Base-by-base conservation (phyloP, 2,113 vertebrate species). In the Litocranius walleri region DNA sequence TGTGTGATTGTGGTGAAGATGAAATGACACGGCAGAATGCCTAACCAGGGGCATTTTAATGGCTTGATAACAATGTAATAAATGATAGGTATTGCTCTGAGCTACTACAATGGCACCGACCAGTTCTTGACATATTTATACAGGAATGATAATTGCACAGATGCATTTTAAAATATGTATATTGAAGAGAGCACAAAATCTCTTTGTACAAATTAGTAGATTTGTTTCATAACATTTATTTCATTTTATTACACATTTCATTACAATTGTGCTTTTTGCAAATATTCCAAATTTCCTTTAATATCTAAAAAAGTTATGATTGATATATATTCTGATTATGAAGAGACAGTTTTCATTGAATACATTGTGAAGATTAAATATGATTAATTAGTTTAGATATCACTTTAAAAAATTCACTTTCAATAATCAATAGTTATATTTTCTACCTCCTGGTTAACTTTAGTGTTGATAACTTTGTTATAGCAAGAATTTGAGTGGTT, bases 101-200 rank as follows among this genome's bases (percentile, higher is more conserved):
- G 33, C 48, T 93, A 17, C 50, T 67, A 13, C 17, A 29, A 12
- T 50, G 27, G 17, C 33, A 43, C 27, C 86, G 57, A 96, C 97
- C 3, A 80, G 16, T 97, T 98, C 50, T 82, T 88, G 23, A 95
- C 84, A 97, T 92, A 43, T 95, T 93, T 71, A 91, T 89, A 96
- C 91, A 95, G 56, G 62, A 97, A 97, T 97, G 95, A 94, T 95
- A 94, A 96, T 98, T 98, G 82, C 87, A 81, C 54, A 98, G 87
- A 93, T 98, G 78, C 1, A 88, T 81, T 91, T 95, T 97, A 96
- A 96, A 94, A 92, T 96, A 88, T 33, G 7, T 56, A 88, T 92
- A 97, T 90, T 91, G 86, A n/a, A 50, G 93, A 64, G 54, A 95
- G 13, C 2, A 13, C 74, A 87, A 87, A 97, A n/a, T 74, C 94